Evolutionary conservation across 2,888 invertebrate genomes (phyloP), one percentile per base, ranked within the genome.

Genomic region (Xestia sexstrigata): DNA sequence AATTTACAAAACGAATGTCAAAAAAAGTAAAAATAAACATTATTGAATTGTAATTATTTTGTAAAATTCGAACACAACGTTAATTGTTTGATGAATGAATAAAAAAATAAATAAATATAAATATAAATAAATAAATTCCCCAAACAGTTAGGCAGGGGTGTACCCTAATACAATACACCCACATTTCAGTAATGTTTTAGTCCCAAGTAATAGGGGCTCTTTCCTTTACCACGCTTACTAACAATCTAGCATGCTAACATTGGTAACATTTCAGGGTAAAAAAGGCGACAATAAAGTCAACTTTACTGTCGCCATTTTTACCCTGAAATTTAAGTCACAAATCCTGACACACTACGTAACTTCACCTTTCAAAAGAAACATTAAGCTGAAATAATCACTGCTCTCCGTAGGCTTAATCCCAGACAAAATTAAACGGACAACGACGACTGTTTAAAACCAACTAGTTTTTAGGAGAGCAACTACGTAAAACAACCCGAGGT

Each of bases 391-490:
- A 70, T 73, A 74, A 77, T 78, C 55, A 58, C 55, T 39, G 13
- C 20, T 52, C 47, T 42, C 45, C 47, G 65, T 39, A 52, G 62
- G 70, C 60, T 71, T 72, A 39, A 62, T 65, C 47, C 68, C 58
- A 42, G 55, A 47, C 55, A 70, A 13, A 63, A 30, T 65, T 47
- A 23, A 23, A 60, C 47, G 55, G 52, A n/a, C 26, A 77, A 42
- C 63, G 30, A 35, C 3, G 26, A 67, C n/a, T 52, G 79, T 71
- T 78, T 58, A 63, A 74, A 83, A 63, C 77, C 35, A 45, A 82
- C 71, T 8, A 55, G 55, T 72, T 83, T 82, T 79, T 67, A 74
- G 20, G 9, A 4, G 1, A 62, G 9, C 58, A 26, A 66, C 11
- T 63, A 47, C 69, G 52, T 70, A 67, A 68, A 84, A 72, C 69